Conservation (phyloP, 2,797 vertebrate species). For the Tinamus major region DNA sequence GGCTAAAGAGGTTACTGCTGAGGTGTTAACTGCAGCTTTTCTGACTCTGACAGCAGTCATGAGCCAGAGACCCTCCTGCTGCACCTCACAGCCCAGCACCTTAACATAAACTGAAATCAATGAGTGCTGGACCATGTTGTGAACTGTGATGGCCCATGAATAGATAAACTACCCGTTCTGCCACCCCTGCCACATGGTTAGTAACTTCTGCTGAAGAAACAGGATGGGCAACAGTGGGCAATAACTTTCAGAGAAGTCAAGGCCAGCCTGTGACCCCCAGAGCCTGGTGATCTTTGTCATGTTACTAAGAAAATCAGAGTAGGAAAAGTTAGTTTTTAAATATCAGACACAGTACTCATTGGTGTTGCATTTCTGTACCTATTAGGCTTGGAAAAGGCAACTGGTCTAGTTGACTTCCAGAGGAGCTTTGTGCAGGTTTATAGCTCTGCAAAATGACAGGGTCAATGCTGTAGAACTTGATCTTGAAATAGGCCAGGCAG, state of each 20-base stretch:
- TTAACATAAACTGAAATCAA: constrained; percentile 40
- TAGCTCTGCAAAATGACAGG: constrained; percentile 1
- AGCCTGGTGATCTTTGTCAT: not conserved
- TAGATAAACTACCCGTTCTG: not conserved
- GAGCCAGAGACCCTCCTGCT: constrained; percentile 18
- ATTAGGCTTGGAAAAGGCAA: not conserved
- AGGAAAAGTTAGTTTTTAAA: not conserved
- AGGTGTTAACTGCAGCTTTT: constrained; percentile 37
- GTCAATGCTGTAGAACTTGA: constrained; percentile 27
- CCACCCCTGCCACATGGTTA: not conserved
- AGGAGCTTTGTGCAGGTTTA: constrained; percentile 10
- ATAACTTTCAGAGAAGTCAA: not conserved
- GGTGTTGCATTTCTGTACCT: not conserved
- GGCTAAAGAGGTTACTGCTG: constrained; percentile 33
- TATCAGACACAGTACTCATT: not conserved
- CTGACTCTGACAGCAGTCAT: not conserved
- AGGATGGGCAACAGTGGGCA: not conserved
- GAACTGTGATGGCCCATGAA: not conserved
- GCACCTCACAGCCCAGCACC: constrained; percentile 2
- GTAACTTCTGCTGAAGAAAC: not conserved
- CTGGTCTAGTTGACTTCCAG: constrained; percentile 10
- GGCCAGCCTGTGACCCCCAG: not conserved
- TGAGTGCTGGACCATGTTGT: not conserved
- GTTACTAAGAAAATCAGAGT: not conserved
- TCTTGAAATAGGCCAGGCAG: constrained; percentile 48